These are phyloP conservation scores for Ceratina australensis DNA, from an alignment of 1,140 invertebrate species.

Conservation along the genomic window DNA sequence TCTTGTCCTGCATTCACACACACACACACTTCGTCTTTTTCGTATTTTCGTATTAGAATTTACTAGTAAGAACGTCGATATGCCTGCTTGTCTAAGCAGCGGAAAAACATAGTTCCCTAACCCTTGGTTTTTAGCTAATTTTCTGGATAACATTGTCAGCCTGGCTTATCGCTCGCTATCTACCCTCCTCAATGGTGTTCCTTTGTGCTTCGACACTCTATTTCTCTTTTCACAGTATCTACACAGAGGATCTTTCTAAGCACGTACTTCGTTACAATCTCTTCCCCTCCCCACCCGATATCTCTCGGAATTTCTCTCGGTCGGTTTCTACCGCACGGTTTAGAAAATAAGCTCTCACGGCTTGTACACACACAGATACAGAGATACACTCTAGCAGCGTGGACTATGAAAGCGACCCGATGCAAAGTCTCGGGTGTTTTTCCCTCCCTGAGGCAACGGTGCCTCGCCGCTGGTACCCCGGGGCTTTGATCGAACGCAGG, in stretches of 20 bases:
- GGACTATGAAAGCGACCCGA: conserved; percentile 13
- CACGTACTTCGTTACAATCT: neutral
- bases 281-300: neutral
- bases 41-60: too few relatives aligned
- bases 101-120: too few relatives aligned
- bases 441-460: neutral
- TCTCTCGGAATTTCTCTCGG: neutral
- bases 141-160: too few relatives aligned
- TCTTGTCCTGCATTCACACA: conserved; percentile 46
- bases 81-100: too few relatives aligned
- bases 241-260: neutral
- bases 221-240: too few relatives aligned
- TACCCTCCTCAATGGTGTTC: conserved; percentile 2
- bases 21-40: conserved; percentile 5
- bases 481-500: conserved; percentile 46
- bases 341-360: conserved; percentile 23
- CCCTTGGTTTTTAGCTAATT: too few relatives aligned
- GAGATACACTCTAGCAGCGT: too few relatives aligned
- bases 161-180: too few relatives aligned
- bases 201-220: too few relatives aligned
- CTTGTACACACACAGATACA: too few relatives aligned
- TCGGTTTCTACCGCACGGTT: neutral
- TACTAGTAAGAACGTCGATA: too few relatives aligned
- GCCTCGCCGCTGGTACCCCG: neutral
- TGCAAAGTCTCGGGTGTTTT: conserved; percentile 42